Percentiles rank a stretch among this genome's conserved stretches.
Conservation (phyloP, 2,888 invertebrate species). For the Lasioglossum vierecki region DNA sequence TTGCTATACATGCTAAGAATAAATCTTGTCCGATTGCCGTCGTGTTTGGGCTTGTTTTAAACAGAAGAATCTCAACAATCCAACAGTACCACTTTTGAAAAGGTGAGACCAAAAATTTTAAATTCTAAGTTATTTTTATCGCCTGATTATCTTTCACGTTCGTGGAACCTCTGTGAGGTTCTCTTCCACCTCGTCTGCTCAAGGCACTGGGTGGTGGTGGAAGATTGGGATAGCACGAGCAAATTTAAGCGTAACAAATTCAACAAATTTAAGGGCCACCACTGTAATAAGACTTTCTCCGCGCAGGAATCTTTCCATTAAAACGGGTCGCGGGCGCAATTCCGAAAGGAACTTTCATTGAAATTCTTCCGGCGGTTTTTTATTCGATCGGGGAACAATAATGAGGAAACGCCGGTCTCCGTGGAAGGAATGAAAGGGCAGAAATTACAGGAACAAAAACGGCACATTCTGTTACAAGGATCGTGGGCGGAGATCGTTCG, state of each 20-base stretch:
- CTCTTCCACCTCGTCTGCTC: neutral
- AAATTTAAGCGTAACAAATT: neutral
- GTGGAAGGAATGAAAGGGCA: neutral
- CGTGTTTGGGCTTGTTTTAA: neutral
- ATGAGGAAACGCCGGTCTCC: neutral
- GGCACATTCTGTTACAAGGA: neutral
- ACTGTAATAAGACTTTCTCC: neutral
- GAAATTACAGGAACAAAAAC: slow-evolving; percentile 1
- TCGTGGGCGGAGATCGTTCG: neutral
- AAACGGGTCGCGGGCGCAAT: neutral
- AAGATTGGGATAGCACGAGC: neutral
- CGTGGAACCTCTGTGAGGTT: neutral
- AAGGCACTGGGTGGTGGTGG: neutral
- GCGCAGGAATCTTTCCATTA: neutral
- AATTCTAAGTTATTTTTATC: neutral
- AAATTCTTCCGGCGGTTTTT: neutral
- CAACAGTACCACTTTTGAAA: neutral
- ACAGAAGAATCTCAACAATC: neutral
- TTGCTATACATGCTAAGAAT: neutral
- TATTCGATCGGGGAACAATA: neutral
- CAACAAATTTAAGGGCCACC: no score
- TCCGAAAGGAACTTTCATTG: slow-evolving; percentile 17
- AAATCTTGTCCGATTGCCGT: neutral
- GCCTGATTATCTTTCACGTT: neutral
- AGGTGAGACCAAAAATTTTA: neutral